Base-by-base conservation (phyloP, 2,797 vertebrate species). In the Carcharodon carcharias region DNA sequence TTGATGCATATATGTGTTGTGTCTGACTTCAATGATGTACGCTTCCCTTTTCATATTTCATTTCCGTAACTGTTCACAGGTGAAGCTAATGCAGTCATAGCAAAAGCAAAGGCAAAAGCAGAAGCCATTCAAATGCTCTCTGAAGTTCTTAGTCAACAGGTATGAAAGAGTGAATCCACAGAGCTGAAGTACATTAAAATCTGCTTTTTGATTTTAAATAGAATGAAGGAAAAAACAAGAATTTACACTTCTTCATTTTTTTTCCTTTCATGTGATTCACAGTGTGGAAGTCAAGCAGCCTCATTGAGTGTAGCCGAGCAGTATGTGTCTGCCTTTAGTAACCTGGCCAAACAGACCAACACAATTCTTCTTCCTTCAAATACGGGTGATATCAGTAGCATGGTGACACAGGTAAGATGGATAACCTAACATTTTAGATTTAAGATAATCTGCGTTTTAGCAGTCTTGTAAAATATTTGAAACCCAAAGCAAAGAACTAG, bases 291-390 rank as follows among this genome's bases (percentile, higher is more conserved):
- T 0, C 98, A 99, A 0, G 99, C 99, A 0, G 99, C 99, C 5
- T 99, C 99, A 0, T 97, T 99, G 0, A 98, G 97, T 0, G 98
- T 99, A 96, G 99, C 99, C 0, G 99, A 99, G 97, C 99, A 99
- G 97, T 99, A 99, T 0, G 98, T 99, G 96, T 97, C 96, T 0
- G 99, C 99, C 0, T 99, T 99, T 98, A 98, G 98, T 96, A 99
- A 99, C 96, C 98, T 99, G 96, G 99, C 99, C 96, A 99, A 99
- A 97, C 98, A 99, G 96, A 98, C 98, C 96, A 99, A 99, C 98
- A 99, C 99, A 0, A 95, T 99, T 96, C 98, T 99, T 9, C 98
- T 99, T 96, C 99, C 99, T 0, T 97, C 99, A 61, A 99, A 98
- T 96, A 97, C 98, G 0, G 98, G 99, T 0, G 99, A 99, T 45